Conservation (phyloP, 2,113 vertebrate genomes). For the Syngnathoides biaculeatus region DNA sequence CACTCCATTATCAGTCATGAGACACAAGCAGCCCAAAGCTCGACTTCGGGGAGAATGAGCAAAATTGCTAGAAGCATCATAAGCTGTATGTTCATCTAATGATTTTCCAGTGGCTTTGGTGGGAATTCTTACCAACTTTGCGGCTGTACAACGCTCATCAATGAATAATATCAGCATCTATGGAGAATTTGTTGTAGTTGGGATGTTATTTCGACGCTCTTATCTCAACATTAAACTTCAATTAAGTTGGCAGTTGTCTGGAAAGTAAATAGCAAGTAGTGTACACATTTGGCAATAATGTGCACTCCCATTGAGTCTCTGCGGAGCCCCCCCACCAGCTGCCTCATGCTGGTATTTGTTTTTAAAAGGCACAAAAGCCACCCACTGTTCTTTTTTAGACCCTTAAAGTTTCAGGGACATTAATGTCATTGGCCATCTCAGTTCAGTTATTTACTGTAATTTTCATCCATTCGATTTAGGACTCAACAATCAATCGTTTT, state of each 20-base stretch:
- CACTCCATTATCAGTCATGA: not conserved
- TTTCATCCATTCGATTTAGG: conserved; percentile 17
- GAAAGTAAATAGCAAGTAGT: not conserved
- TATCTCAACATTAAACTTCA: not conserved
- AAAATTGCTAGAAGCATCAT: not conserved
- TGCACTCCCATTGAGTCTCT: conserved; percentile 4
- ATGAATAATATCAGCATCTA: not conserved
- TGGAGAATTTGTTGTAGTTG: not conserved
- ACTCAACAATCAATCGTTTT: conserved; percentile 21
- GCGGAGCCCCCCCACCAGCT: conserved; percentile 6
- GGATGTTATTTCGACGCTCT: not conserved
- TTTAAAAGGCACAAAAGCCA: conserved; percentile 36
- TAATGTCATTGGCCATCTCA: conserved; percentile 2
- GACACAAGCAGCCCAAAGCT: conserved; percentile 19
- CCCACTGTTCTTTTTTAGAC: conserved; percentile 55
- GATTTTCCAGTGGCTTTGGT: not conserved
- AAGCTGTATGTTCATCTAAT: not conserved
- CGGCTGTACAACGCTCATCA: not conserved
- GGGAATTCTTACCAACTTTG: conserved; percentile 4
- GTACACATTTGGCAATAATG: conserved; percentile 6
- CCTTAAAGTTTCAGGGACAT: not conserved
- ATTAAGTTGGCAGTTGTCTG: not conserved
- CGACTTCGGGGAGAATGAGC: conserved; percentile 21
- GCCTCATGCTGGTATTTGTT: conserved; percentile 23
- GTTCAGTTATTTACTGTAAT: conserved; percentile 6